A percentile compares a stretch with the other conserved stretches of the same genome.
Evolutionary conservation across 2,113 vertebrate genomes (phyloP).

Genomic region (Orthochromis indermauri): DNA sequence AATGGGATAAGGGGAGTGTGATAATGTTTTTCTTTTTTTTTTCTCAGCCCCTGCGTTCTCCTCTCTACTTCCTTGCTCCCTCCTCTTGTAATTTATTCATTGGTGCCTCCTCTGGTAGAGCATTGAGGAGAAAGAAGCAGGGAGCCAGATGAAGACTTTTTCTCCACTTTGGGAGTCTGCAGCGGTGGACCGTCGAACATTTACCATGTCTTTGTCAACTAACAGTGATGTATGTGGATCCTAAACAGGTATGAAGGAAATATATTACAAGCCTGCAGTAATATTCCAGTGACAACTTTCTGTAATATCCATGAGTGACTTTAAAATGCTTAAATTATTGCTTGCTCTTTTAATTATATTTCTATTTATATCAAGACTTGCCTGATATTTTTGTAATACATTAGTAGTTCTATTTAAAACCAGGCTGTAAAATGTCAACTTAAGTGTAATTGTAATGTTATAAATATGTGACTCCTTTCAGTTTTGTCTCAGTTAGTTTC

Average conservation of each 20-base stretch:
- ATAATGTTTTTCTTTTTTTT: not conserved
- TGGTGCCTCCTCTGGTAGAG: not conserved
- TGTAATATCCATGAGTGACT: not conserved
- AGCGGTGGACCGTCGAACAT: not conserved
- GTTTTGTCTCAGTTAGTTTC: not conserved
- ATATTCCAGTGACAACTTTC: not conserved
- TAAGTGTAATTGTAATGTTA: not conserved
- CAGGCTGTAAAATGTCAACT: not conserved
- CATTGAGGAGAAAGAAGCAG: not conserved
- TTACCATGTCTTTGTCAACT: not conserved
- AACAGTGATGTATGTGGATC: not conserved
- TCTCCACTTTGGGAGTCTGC: not conserved
- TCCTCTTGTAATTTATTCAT: constrained; percentile 34
- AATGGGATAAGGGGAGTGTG: not conserved
- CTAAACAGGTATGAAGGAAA: not conserved
- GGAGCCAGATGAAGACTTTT: not conserved
- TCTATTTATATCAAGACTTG: not conserved
- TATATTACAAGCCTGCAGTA: not conserved
- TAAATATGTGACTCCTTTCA: not conserved
- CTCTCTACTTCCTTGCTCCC: not conserved
- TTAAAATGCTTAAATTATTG: not conserved
- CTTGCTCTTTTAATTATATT: not conserved
- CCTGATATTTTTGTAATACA: not conserved
- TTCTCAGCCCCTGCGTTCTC: not conserved
- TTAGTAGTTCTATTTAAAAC: not conserved